These are phyloP conservation scores for Aleiodes leptofemur DNA, from an alignment of 2,888 invertebrate species.

Conservation along the genomic window DNA sequence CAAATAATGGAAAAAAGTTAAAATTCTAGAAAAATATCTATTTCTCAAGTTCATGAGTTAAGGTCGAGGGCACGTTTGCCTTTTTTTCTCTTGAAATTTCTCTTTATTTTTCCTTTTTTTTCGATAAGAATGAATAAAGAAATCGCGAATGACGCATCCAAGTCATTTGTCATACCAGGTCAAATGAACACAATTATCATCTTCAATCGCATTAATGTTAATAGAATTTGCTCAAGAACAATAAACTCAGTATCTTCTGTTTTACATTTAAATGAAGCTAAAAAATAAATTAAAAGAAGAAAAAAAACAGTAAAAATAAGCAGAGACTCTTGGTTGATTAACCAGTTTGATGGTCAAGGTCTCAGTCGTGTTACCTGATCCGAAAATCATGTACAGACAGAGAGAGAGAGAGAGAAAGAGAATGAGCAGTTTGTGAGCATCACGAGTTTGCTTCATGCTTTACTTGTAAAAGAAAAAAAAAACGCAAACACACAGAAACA, in stretches of 20 bases:
- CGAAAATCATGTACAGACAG: slow-evolving; percentile 18
- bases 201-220: slow-evolving; percentile 4
- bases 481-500: background rate
- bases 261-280: background rate
- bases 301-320: background rate
- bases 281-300: background rate
- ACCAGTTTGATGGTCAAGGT: slow-evolving; percentile 42
- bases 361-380: slow-evolving; percentile 31
- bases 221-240: background rate
- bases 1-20: background rate
- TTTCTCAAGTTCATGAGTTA: background rate
- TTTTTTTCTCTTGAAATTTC: no score
- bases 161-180: background rate
- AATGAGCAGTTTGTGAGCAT: no score
- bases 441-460: background rate
- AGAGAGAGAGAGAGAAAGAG: slow-evolving; percentile 12
- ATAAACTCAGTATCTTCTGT: background rate
- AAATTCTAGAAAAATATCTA: slow-evolving; percentile 12
- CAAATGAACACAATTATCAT: slow-evolving; percentile 9
- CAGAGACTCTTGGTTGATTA: background rate
- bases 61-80: slow-evolving; percentile 19
- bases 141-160: slow-evolving; percentile 13
- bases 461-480: background rate
- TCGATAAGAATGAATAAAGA: slow-evolving; percentile 9
- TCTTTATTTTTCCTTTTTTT: no score